Evolutionary conservation across 2,797 vertebrate genomes (phyloP).

Genomic region (Sebastes oblongus): DNA sequence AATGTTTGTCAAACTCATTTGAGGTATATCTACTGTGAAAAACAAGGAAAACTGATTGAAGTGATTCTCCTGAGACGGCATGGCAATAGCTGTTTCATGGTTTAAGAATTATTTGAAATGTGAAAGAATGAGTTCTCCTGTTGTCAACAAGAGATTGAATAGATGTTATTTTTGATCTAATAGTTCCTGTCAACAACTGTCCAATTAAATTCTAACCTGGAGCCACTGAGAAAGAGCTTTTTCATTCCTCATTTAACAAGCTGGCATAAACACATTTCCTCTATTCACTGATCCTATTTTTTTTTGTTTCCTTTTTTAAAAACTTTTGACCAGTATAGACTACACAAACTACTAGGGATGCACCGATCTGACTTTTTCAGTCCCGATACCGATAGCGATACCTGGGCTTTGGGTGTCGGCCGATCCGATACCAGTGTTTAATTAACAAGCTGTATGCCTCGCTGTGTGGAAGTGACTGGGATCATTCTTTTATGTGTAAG

Average conservation of each 20-base stretch:
- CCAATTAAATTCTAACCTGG: conserved; percentile 71
- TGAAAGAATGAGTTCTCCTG: conserved; percentile 43
- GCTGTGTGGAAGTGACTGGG: too few species aligned
- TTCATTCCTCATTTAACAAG: conserved; percentile 34
- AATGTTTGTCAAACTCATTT: conserved; percentile 50
- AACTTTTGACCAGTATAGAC: conserved; percentile 16
- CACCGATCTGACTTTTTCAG: too few species aligned
- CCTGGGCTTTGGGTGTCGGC: too few species aligned
- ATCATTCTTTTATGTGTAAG: too few species aligned
- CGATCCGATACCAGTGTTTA: too few species aligned
- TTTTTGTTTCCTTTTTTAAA: background rate
- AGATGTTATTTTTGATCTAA: conserved; percentile 64
- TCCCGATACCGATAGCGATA: too few species aligned
- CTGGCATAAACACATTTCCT: conserved; percentile 36
- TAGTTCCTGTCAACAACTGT: conserved; percentile 64
- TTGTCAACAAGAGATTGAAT: conserved; percentile 62
- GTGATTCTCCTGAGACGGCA: conserved; percentile 38
- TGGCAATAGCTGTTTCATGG: conserved; percentile 55
- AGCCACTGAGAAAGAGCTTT: conserved; percentile 40
- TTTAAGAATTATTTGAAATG: conserved; percentile 62
- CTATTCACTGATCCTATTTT: conserved; percentile 12
- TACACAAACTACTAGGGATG: background rate
- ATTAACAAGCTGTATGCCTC: too few species aligned
- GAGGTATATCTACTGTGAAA: conserved; percentile 53
- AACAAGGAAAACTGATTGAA: conserved; percentile 43